Evolutionary conservation across 2,113 vertebrate species (phyloP), one percentile per base, ranked within the genome.

Genomic region (Danionella cerebrum): DNA sequence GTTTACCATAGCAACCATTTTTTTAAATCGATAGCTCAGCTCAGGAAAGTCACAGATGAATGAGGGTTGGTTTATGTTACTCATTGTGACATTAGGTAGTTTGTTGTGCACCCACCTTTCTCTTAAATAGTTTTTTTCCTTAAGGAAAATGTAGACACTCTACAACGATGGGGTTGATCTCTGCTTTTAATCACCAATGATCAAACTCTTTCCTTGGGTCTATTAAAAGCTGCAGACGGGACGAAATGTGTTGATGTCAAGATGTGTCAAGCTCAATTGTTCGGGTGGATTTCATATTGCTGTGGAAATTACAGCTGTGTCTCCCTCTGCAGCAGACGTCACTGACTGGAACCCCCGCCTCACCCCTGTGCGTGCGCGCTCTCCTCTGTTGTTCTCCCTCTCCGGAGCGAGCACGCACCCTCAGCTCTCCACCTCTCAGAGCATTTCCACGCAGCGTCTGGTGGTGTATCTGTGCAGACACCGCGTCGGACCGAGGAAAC

Each of bases 361-460:
- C 41, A 62, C 73, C 62, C 31, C 55, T 57, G 21, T 60, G 70
- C 79, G 79, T 78, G 74, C 77, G 78, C 80, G 68, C 65, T 67
- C 79, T 75, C 41, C 48, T 67, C 47, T 66, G 60, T 54, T 31
- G 16, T 60, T 72, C 44, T 57, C 45, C n/a, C n/a, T 33, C 41
- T 31, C 19, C 59, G 41, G 79, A 70, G 70, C 76, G 78, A 73
- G 79, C 73, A 67, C 78, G 79, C 68, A 58, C 50, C 57, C 65
- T 36, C 11, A 36, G 16, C 39, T 36, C 76, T 45, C 45, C 74
- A 48, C 69, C 52, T 64, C 27, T 67, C 16, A 41, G 47, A 55
- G 59, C 60, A 8, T 27, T 55, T 29, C 44, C 42, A n/a, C n/a
- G n/a, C n/a, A 54, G 6, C 12, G 50, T 14, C 13, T 64, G 21